phyloP scores from a whole-genome alignment of 2,797 vertebrate genomes.

The Numenius phaeopus region DNA sequence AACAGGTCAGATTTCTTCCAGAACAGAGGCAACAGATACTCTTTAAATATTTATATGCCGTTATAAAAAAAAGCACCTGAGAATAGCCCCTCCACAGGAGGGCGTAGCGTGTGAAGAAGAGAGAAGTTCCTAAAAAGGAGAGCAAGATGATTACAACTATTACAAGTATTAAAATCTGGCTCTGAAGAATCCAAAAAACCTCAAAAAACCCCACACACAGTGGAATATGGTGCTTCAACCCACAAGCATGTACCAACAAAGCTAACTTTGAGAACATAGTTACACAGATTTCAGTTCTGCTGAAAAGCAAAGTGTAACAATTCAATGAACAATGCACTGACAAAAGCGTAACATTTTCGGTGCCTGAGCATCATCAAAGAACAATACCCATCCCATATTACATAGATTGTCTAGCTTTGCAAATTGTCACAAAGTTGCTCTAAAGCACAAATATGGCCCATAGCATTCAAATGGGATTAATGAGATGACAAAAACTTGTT shows the following conservation, averaged over 20 bases:
- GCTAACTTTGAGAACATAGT: neutral
- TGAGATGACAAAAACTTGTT: neutral
- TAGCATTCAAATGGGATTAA: neutral
- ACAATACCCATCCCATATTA: neutral
- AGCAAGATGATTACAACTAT: neutral
- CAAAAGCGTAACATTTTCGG: neutral
- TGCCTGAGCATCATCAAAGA: neutral
- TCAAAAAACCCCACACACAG: neutral
- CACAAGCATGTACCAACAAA: neutral
- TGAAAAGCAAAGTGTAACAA: neutral
- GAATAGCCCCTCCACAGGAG: neutral
- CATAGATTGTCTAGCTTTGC: neutral
- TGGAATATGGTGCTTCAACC: neutral
- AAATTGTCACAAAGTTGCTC: neutral
- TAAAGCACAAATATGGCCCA: neutral
- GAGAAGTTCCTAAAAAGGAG: neutral
- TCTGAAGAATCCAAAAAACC: neutral
- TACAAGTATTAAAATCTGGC: neutral
- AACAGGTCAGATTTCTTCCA: neutral
- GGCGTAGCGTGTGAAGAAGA: neutral
- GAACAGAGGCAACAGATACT: neutral
- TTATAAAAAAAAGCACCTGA: neutral
- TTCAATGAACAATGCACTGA: neutral
- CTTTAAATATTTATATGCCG: slow-evolving; percentile 34
- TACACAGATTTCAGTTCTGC: neutral